phyloP scores from a whole-genome alignment of 2,797 vertebrate species.

The Allochrocebus solatus region DNA sequence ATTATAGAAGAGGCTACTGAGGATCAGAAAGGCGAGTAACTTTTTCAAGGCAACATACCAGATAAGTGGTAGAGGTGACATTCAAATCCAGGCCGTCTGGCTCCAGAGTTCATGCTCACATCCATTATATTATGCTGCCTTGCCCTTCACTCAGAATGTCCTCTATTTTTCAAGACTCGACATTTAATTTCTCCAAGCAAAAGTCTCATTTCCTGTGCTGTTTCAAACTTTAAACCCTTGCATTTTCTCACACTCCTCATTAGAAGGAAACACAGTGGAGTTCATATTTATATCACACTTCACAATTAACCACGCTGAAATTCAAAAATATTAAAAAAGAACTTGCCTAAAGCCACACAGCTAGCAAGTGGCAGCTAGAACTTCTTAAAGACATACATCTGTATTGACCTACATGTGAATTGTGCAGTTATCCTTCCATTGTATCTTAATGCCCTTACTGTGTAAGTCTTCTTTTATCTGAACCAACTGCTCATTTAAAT shows the following conservation, averaged over 20 bases:
- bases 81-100: not conserved
- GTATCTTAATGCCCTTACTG: not conserved
- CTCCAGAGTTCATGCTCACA: not conserved
- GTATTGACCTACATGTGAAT: too few relatives aligned
- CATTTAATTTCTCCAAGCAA: not conserved
- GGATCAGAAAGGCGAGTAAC: not conserved
- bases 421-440: not conserved
- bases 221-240: slow-evolving; percentile 14
- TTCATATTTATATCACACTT: not conserved
- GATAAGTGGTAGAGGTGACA: not conserved
- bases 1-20: not conserved
- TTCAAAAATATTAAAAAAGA: not conserved
- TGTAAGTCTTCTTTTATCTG: not conserved
- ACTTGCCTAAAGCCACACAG: not conserved
- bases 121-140: not conserved
- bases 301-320: not conserved
- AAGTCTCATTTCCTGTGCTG: not conserved
- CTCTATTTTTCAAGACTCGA: not conserved
- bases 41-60: not conserved
- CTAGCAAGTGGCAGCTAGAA: not conserved
- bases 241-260: not conserved
- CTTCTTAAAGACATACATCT: not conserved
- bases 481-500: not conserved
- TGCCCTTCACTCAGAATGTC: not conserved
- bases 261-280: not conserved